These are phyloP conservation scores for Ctenopoma multispine DNA, from an alignment of 2,797 vertebrate genomes.

Conservation along the genomic window DNA sequence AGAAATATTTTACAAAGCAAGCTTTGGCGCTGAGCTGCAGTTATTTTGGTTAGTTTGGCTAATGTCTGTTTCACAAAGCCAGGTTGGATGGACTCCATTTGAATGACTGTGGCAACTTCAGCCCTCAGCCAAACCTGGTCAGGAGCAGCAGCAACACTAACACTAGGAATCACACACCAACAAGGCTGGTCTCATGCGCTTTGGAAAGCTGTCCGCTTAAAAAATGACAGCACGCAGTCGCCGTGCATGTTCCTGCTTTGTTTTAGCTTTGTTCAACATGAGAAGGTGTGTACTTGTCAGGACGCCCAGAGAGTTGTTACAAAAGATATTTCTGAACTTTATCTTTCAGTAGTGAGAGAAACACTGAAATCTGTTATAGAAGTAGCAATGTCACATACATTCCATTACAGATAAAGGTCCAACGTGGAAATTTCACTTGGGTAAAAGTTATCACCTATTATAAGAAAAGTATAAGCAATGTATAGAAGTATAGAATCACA, in stretches of 20 bases:
- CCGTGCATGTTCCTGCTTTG: background rate
- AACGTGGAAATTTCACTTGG: background rate
- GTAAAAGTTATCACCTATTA: background rate
- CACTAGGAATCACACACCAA: conserved; percentile 7
- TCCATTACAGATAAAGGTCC: background rate
- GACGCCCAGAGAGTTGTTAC: conserved; percentile 26
- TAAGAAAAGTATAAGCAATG: background rate
- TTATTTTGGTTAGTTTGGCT: conserved; percentile 51
- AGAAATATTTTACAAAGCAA: conserved; percentile 29
- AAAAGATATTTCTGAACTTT: conserved; percentile 4
- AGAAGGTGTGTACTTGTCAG: conserved; percentile 28
- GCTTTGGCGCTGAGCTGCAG: conserved; percentile 38
- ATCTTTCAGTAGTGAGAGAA: conserved; percentile 7
- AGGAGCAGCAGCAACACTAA: conserved; percentile 1
- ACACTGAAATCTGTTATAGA: conserved; percentile 12
- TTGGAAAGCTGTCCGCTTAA: conserved; percentile 18
- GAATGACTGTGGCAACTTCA: conserved; percentile 20
- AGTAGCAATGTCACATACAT: background rate
- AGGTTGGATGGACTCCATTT: conserved; percentile 45
- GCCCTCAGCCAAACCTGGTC: conserved; percentile 28
- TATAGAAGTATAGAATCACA: too few species aligned
- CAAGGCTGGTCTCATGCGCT: background rate
- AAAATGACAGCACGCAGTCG: background rate
- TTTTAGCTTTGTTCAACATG: conserved; percentile 34
- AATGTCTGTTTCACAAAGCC: conserved; percentile 29